phyloP scores from a whole-genome alignment of 2,888 invertebrate genomes.

The Malthinus seriepunctatus region DNA sequence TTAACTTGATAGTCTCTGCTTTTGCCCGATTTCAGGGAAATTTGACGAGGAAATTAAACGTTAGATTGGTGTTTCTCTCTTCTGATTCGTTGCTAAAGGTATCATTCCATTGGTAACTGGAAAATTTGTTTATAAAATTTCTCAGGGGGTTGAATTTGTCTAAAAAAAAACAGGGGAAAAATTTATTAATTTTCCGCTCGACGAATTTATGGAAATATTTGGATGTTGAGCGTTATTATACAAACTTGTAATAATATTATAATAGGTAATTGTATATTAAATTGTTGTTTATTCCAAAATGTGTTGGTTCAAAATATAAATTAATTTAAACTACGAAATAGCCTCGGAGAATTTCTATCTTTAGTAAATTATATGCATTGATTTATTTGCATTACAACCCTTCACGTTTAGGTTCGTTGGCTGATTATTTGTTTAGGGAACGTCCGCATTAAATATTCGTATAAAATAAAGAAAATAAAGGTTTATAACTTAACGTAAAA shows the following conservation, averaged over 20 bases:
- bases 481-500: slow-evolving; percentile 10
- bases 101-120: slow-evolving; percentile 40
- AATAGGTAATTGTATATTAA: not conserved
- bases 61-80: slow-evolving; percentile 40
- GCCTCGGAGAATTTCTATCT: too few species aligned
- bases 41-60: slow-evolving; percentile 47
- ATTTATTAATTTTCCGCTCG: slow-evolving; percentile 24
- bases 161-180: not conserved
- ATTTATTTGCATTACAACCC: too few species aligned
- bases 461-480: slow-evolving; percentile 7
- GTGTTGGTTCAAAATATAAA: not conserved
- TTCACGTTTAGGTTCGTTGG: too few species aligned
- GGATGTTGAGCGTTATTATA: too few species aligned
- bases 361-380: too few species aligned
- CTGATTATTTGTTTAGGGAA: slow-evolving; percentile 1
- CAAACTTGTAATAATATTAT: not conserved
- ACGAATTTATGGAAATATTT: not conserved
- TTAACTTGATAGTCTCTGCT: slow-evolving; percentile 44
- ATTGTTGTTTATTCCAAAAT: not conserved
- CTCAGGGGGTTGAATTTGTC: slow-evolving; percentile 1
- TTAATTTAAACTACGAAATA: not conserved
- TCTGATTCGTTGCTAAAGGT: slow-evolving; percentile 38
- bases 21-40: slow-evolving; percentile 38
- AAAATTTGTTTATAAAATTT: slow-evolving; percentile 11
- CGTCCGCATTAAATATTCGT: slow-evolving; percentile 2